Conservation (phyloP, 2,113 vertebrate genomes). For the Prunella fulvescens region DNA sequence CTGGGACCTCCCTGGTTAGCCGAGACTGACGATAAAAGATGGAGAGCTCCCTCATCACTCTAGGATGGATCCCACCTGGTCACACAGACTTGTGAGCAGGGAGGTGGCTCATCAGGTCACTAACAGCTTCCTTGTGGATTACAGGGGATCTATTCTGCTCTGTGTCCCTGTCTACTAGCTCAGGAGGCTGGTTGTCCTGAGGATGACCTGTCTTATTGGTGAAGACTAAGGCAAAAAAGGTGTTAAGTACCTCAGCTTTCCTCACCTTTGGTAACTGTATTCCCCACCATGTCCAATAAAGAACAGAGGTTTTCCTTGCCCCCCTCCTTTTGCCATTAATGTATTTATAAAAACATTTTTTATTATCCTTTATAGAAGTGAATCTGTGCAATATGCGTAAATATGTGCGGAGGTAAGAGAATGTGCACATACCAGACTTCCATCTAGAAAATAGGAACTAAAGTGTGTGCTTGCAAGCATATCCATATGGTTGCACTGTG, state of each 20-base stretch:
- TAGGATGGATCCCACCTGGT: neutral
- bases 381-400: neutral
- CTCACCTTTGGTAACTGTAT: neutral
- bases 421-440: neutral
- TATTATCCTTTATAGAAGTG: neutral
- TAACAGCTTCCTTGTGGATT: neutral
- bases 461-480: neutral
- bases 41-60: neutral
- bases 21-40: neutral
- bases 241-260: neutral
- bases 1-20: neutral
- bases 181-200: neutral
- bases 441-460: neutral
- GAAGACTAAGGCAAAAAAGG: neutral
- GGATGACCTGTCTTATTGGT: neutral
- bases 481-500: neutral
- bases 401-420: neutral
- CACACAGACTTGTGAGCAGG: accelerated
- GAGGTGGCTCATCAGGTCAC: neutral
- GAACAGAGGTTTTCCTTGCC: neutral
- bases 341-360: neutral
- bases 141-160: neutral
- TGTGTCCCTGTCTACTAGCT: neutral
- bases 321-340: neutral
- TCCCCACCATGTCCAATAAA: neutral